Evolutionary conservation across 2,113 vertebrate genomes (phyloP).

Genomic region (Notarius quadriscutis): DNA sequence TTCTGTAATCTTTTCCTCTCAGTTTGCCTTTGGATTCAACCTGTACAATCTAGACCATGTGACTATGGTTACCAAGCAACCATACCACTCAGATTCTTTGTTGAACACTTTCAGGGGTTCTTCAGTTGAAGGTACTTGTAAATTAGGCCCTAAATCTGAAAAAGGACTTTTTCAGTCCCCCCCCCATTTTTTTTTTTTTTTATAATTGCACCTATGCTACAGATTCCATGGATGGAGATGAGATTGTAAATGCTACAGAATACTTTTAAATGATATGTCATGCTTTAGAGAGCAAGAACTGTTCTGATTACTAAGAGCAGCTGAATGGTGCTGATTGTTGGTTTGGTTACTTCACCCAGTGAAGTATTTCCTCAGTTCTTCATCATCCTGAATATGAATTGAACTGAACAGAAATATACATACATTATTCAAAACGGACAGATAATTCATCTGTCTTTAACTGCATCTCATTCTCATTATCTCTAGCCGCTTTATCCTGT

Average conservation of each 20-base stretch:
- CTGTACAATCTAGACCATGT: background rate
- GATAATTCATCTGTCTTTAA: background rate
- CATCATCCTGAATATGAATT: background rate
- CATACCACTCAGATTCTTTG: background rate
- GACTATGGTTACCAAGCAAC: background rate
- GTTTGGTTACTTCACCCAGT: background rate
- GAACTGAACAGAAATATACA: background rate
- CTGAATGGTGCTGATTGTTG: background rate
- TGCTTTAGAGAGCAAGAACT: background rate
- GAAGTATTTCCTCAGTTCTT: background rate
- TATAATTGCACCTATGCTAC: background rate
- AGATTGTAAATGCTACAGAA: background rate
- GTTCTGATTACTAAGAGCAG: background rate
- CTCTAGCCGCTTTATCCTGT: no score
- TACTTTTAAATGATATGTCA: background rate
- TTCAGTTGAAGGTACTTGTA: background rate
- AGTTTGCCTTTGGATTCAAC: constrained; percentile 2
- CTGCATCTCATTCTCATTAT: background rate
- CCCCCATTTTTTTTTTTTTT: background rate
- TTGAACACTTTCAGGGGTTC: background rate
- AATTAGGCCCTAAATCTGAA: background rate
- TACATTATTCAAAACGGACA: no score
- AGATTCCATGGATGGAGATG: background rate
- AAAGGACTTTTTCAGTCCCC: background rate
- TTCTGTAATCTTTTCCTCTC: constrained; percentile 9